A percentile compares a stretch with the other conserved stretches of the same genome.
Conservation (phyloP, 92 coral and sea anemone genomes). For the Bergia puertoricense region DNA sequence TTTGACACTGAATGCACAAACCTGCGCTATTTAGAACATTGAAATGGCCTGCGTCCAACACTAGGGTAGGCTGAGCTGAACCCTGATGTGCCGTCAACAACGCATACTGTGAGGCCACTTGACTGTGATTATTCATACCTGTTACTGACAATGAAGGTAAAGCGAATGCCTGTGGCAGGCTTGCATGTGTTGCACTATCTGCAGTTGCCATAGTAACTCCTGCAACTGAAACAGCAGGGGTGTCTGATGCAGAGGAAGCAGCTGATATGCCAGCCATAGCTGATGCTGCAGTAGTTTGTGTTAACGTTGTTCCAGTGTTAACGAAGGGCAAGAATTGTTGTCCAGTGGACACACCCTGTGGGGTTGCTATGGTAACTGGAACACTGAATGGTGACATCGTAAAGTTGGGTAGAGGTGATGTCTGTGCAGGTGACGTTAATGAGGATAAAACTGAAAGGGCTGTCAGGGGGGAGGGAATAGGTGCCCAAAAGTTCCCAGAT, state of each 20-base stretch:
- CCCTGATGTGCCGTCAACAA: conserved; percentile 32
- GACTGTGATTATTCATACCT: conserved; percentile 42
- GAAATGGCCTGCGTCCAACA: conserved; percentile 39
- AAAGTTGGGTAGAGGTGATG: conserved; percentile 87
- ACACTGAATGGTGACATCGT: conserved; percentile 93
- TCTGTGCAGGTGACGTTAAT: conserved; percentile 88
- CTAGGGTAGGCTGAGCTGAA: conserved; percentile 22
- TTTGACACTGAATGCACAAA: conserved; percentile 26
- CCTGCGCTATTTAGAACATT: conserved; percentile 39
- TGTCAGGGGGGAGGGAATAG: conserved; percentile 92
- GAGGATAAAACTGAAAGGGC: conserved; percentile 95
- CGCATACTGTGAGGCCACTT: conserved; percentile 35
- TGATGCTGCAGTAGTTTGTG: conserved; percentile 49
- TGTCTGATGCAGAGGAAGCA: conserved; percentile 28
- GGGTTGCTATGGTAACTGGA: conserved; percentile 80
- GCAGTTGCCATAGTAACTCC: conserved; percentile 47
- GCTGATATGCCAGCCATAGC: conserved; percentile 49
- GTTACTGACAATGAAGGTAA: conserved; percentile 39
- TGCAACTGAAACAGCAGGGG: conserved; percentile 47
- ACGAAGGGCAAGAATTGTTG: conserved; percentile 80
- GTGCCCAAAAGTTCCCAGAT: conserved; percentile 72
- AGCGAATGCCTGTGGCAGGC: conserved; percentile 39
- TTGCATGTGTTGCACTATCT: conserved; percentile 55
- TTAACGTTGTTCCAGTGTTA: conserved; percentile 31
- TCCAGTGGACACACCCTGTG: conserved; percentile 70